Conservation (phyloP, 2,888 invertebrate species). For the Euproctis similis region DNA sequence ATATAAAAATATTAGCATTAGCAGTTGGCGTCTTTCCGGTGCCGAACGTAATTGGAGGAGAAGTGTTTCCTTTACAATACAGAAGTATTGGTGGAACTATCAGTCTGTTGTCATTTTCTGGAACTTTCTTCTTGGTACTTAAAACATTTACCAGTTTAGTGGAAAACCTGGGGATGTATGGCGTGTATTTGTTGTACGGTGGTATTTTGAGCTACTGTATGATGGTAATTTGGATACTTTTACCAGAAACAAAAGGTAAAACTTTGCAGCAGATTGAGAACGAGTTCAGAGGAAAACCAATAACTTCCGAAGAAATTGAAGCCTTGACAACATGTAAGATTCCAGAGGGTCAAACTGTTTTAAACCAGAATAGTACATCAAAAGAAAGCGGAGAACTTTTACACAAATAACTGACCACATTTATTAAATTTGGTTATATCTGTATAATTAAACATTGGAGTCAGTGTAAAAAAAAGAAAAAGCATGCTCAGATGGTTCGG, state of each 20-base stretch:
- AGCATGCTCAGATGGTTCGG: no score
- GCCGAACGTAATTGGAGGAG: conserved; percentile 81
- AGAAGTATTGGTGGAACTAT: conserved; percentile 78
- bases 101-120: conserved; percentile 70
- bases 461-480: no score
- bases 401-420: no score
- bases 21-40: conserved; percentile 77
- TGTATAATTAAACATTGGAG: no score
- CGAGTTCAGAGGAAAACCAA: conserved; percentile 45
- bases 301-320: no score
- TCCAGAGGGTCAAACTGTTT: no score
- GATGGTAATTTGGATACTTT: conserved; percentile 62
- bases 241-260: conserved; percentile 80
- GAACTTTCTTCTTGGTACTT: conserved; percentile 75
- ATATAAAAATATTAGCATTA: conserved; percentile 73
- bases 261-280: conserved; percentile 79
- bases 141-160: conserved; percentile 76
- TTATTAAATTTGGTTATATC: no score
- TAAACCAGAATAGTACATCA: no score
- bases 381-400: no score
- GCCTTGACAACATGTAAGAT: no score
- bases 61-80: conserved; percentile 77
- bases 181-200: conserved; percentile 75
- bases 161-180: conserved; percentile 58
- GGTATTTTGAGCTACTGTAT: conserved; percentile 65